Base-by-base conservation (phyloP, 2,797 vertebrate species). In the Chaenodraco wilsoni region DNA sequence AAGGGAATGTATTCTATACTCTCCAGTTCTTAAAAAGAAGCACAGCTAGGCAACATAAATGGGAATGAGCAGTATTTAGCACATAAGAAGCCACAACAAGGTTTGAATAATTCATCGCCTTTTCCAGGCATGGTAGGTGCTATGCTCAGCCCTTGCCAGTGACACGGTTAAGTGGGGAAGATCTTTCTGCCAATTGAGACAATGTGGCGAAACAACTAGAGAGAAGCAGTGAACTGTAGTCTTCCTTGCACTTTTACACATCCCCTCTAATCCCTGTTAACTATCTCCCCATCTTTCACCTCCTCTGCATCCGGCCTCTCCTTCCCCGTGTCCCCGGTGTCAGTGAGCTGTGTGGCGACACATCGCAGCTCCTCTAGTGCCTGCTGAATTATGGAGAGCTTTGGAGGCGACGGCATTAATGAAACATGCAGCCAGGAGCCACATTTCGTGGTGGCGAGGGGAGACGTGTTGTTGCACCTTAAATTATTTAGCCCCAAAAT, bases 371-470 rank as follows among this genome's bases (percentile, higher is more conserved):
- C 92, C 91, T 90, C 95, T 89, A 88, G 93, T 92, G 75, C 87
- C 84, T 89, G 76, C 87, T 97, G 94, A 97, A 96, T 97, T 96
- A 97, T 97, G 90, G 85, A 97, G 87, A 85, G 69, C 68, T 89
- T 94, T 93, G 85, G 49, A 89, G 94, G 93, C 88, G 80, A 93
- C 88, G 86, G 91, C 93, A 95, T 95, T 95, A 96, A 96, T 96
- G 95, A 96, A 97, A 97, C 95, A 97, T 96, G 93, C 89, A 93
- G 93, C 81, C 78, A 62, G 87, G 88, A 87, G 86, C 86, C 88
- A 85, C 90, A 82, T 93, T 94, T 94, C 87, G 88, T 91, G 87
- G 84, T 56, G 68, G 88, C 69, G 77, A 80, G 69, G 72, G 88
- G 79, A 89, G 92, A 91, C 68, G 86, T 92, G 91, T 91, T 90